Percentiles rank a stretch among this genome's conserved stretches.
phyloP scores from a whole-genome alignment of 2,113 vertebrate genomes.

The Microcebus lehilahytsara region DNA sequence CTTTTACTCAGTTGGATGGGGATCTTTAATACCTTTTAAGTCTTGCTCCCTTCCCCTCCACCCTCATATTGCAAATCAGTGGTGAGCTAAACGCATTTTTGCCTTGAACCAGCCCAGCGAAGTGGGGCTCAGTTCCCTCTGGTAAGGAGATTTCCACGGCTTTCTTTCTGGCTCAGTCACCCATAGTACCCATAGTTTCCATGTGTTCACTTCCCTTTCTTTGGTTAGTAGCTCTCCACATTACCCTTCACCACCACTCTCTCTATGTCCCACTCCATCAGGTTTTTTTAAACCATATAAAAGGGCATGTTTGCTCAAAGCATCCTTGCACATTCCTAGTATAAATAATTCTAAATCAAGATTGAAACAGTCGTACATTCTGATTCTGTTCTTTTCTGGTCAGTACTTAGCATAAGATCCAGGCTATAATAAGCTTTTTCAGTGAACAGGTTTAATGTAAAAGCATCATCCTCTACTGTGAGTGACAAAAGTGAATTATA shows the following conservation, averaged over 20 bases:
- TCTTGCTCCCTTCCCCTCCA: background rate
- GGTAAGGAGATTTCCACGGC: background rate
- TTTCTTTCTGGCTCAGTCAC: background rate
- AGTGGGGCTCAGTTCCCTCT: background rate
- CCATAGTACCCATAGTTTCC: background rate
- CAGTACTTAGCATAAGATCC: background rate
- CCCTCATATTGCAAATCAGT: background rate
- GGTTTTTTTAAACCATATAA: background rate
- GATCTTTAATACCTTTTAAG: background rate
- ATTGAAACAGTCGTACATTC: background rate
- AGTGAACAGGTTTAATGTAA: constrained; percentile 14
- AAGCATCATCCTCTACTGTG: background rate
- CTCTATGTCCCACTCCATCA: background rate
- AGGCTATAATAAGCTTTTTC: background rate
- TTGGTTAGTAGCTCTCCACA: background rate
- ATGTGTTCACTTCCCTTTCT: background rate
- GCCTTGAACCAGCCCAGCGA: background rate
- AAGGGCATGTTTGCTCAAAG: background rate
- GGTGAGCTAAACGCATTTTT: background rate
- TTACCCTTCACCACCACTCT: background rate
- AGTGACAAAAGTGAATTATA: constrained; percentile 52
- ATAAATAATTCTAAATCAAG: constrained; percentile 18
- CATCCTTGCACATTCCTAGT: background rate
- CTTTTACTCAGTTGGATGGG: background rate
- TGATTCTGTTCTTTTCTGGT: constrained; percentile 20